Base-by-base conservation (phyloP, 2,888 invertebrate species). In the Synergus japonicus region DNA sequence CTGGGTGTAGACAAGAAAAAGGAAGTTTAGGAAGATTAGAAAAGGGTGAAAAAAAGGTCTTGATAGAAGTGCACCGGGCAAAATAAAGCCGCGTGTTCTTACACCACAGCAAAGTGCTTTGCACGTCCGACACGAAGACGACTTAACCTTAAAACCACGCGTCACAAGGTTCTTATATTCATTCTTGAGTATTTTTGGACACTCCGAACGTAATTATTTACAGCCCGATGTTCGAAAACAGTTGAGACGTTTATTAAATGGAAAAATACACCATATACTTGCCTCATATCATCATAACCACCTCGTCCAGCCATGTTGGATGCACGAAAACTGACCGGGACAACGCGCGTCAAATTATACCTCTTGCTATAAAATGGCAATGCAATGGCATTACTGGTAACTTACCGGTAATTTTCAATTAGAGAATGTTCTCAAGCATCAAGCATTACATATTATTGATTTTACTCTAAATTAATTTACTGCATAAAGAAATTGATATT, bases 281-380 rank as follows among this genome's bases (percentile, higher is more conserved):
- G 96, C 97, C 96, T 96, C 93, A 95, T 94, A 95, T 96, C 96
- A 93, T 96, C 96, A 94, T 95, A 96, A 94, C 96, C 95, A 95
- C 95, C 95, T 94, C 96, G 96, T 94, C 96, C 96, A 95, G 97
- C 97, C 97, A 97, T 97, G 95, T 96, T 97, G 94, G 94, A 94
- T 94, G 90, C 90, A 90, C 91, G 90, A 89, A 37, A 91, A 91
- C 90, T 91, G 88, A 87, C 88, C 88, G 88, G 87, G 87, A 89
- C 88, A 86, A 88, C 89, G 89, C 87, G 89, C 88, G 87, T 89
- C 87, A 86, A 86, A 79, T 83, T 79, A 88, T 29, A 29, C 81
- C 82, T 46, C 7, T 49, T 13, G 22, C 29, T 29, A 29, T 15
- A 69, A 69, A 69, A 69, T 49, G 69, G 69, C 69, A 69, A 49